Conservation (phyloP, 2,797 vertebrate genomes). For the Lacerta viridis region DNA sequence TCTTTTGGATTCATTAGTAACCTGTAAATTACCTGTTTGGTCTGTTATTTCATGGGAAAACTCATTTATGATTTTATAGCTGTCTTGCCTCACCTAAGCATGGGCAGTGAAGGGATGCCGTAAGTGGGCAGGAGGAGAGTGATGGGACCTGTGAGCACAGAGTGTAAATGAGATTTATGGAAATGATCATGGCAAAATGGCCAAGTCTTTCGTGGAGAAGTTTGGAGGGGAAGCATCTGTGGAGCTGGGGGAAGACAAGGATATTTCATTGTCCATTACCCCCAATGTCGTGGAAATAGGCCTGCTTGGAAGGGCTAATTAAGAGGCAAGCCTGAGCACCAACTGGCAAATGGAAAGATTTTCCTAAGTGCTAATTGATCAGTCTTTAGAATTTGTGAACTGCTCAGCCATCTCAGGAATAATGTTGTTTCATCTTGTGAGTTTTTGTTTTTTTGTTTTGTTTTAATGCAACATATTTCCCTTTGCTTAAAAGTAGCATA, state of each 20-base stretch:
- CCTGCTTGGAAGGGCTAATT: slow-evolving; percentile 25
- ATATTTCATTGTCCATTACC: slow-evolving; percentile 19
- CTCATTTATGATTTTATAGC: not conserved
- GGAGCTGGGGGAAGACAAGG: not conserved
- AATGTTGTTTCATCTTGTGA: not conserved
- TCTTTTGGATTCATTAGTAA: not conserved
- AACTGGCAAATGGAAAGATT: slow-evolving; percentile 1
- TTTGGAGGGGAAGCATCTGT: not conserved
- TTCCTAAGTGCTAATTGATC: slow-evolving; percentile 3
- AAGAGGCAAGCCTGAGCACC: not conserved
- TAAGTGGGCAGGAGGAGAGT: not conserved
- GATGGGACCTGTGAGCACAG: not conserved
- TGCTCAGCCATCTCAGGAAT: not conserved
- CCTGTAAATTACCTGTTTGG: not conserved
- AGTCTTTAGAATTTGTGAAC: not conserved
- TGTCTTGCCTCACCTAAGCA: not conserved
- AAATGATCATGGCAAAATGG: slow-evolving; percentile 6
- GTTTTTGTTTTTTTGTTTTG: not conserved
- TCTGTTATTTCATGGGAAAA: not conserved
- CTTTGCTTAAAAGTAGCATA: not conserved
- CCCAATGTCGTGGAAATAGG: not conserved
- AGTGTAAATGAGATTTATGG: slow-evolving; percentile 14
- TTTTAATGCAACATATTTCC: not conserved
- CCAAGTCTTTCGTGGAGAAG: not conserved
- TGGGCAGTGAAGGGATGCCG: not conserved